Percentiles rank a stretch among this genome's conserved stretches.
Evolutionary conservation across 92 coral and sea anemone species (phyloP).

Genomic region (Zoanthus solanderi): DNA sequence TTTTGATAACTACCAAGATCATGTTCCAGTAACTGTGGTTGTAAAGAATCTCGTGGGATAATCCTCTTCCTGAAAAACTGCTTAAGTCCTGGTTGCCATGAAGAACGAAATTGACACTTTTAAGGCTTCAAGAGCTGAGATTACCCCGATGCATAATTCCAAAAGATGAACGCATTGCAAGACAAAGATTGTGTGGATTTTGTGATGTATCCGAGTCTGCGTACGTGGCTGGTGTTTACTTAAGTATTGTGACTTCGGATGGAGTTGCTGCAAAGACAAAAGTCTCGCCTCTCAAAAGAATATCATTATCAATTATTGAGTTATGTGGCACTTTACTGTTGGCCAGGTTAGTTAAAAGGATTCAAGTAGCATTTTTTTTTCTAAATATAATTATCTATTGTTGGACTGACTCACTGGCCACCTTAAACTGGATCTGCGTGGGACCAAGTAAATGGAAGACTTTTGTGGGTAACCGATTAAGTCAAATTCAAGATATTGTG

Average conservation of each 20-base stretch:
- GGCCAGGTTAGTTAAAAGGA: constrained; percentile 9
- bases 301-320: background rate
- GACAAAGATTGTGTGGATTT: constrained; percentile 11
- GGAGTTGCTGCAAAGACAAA: background rate
- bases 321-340: constrained; percentile 21
- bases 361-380: background rate
- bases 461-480: constrained; percentile 62
- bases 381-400: too few relatives aligned
- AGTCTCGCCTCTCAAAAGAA: constrained; percentile 19
- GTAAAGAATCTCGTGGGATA: constrained; percentile 34
- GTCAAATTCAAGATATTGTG: constrained; percentile 64
- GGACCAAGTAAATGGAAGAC: constrained; percentile 57
- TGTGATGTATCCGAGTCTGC: constrained; percentile 27
- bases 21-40: constrained; percentile 30
- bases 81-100: background rate
- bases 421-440: constrained; percentile 65
- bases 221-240: constrained; percentile 5
- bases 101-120: constrained; percentile 6
- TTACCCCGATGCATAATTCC: background rate
- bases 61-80: constrained; percentile 24
- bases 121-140: constrained; percentile 20
- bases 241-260: background rate
- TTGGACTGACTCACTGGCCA: constrained; percentile 1
- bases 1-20: constrained; percentile 34
- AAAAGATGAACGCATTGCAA: background rate